A percentile compares a stretch with the other conserved stretches of the same genome.
These are phyloP conservation scores for Phodopus roborovskii DNA, from an alignment of 2,113 vertebrate genomes.

Conservation along the genomic window DNA sequence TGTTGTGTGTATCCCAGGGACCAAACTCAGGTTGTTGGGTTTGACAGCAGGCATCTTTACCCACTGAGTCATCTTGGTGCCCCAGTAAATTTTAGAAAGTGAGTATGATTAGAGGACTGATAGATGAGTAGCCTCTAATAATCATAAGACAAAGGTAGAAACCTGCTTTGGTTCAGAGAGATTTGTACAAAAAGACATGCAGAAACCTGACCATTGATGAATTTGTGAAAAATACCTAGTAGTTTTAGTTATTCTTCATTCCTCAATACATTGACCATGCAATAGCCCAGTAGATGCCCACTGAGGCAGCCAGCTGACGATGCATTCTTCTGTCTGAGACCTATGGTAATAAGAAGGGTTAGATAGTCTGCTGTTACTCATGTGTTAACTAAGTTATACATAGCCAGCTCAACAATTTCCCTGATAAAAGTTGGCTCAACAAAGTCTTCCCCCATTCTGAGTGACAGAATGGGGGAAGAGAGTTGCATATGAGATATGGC, in stretches of 20 bases:
- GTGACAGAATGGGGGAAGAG: not conserved
- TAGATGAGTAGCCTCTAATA: not conserved
- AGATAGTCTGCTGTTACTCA: not conserved
- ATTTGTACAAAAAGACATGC: not conserved
- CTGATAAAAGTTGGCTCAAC: not conserved
- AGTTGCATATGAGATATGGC: not conserved
- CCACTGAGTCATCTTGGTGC: not conserved
- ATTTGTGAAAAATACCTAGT: slow-evolving; percentile 38
- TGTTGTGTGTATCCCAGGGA: not conserved
- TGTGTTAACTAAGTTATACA: not conserved
- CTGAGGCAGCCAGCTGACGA: not conserved
- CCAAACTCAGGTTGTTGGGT: no score
- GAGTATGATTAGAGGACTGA: not conserved
- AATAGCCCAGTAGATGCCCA: not conserved
- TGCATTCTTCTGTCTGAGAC: not conserved
- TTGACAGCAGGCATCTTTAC: not conserved
- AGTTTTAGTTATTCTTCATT: slow-evolving; percentile 35
- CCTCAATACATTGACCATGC: not conserved
- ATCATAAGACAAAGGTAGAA: not conserved
- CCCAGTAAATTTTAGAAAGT: slow-evolving; percentile 7
- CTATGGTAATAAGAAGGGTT: not conserved
- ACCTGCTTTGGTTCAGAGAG: not conserved
- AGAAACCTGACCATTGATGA: not conserved
- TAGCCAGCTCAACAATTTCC: not conserved
- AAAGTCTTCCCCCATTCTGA: not conserved